phyloP scores from a whole-genome alignment of 2,113 vertebrate genomes.

The Hippoglossus stenolepis region DNA sequence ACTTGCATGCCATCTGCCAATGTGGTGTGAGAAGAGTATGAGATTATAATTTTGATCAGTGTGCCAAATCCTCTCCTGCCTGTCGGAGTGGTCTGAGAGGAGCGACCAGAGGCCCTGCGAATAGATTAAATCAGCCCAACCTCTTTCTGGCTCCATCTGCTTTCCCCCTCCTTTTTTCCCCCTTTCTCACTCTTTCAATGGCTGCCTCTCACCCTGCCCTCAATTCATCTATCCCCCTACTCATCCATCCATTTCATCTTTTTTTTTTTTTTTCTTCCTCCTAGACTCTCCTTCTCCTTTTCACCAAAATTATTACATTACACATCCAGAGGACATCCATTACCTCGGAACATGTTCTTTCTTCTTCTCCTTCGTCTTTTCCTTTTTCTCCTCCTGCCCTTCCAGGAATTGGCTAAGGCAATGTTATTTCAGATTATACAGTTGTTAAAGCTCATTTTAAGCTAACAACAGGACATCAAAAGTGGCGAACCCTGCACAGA shows the following conservation, averaged over 20 bases:
- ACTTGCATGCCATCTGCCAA: slow-evolving; percentile 69
- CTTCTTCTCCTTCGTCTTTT: slow-evolving; percentile 57
- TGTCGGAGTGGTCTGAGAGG: slow-evolving; percentile 73
- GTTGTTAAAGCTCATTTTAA: slow-evolving; percentile 83
- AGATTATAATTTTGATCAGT: slow-evolving; percentile 81
- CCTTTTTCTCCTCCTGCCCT: slow-evolving; percentile 31
- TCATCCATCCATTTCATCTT: slow-evolving; percentile 67
- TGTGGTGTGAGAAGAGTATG: slow-evolving; percentile 70
- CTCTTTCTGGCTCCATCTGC: slow-evolving; percentile 73
- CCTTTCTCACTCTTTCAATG: slow-evolving; percentile 60
- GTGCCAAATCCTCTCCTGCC: slow-evolving; percentile 73
- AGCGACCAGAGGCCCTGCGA: slow-evolving; percentile 50
- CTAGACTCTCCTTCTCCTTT: slow-evolving; percentile 62
- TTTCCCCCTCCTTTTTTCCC: slow-evolving; percentile 50
- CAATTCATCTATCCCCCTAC: slow-evolving; percentile 66
- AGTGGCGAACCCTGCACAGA: slow-evolving; percentile 70
- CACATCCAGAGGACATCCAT: slow-evolving; percentile 79
- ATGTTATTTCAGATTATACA: slow-evolving; percentile 84
- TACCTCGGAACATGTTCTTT: slow-evolving; percentile 78
- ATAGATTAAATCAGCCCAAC: slow-evolving; percentile 80
- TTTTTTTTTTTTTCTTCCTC: slow-evolving; percentile 25
- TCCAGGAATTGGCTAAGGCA: slow-evolving; percentile 72
- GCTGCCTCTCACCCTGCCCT: slow-evolving; percentile 55
- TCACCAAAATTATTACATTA: slow-evolving; percentile 82
- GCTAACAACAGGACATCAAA: slow-evolving; percentile 78